phyloP scores from a whole-genome alignment of 2,888 invertebrate genomes.

The Trissolcus brochymenae region DNA sequence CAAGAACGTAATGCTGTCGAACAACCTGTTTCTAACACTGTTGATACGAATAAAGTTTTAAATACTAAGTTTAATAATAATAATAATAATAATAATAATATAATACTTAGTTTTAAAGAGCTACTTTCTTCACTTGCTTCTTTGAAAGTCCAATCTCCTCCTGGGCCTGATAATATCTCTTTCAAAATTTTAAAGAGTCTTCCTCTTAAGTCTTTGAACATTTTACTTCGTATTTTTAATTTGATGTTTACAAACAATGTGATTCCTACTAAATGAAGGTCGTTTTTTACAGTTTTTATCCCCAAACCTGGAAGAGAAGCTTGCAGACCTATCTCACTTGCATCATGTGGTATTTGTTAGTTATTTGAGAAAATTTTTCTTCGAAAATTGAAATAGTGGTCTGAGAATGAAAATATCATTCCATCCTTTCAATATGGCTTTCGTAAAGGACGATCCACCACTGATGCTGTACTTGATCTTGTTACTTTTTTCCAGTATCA shows the following conservation, averaged over 20 bases:
- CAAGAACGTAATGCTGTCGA: background rate
- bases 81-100: too few relatives aligned
- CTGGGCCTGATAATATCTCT: background rate
- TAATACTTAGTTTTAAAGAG: too few relatives aligned
- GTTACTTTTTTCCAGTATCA: too few relatives aligned
- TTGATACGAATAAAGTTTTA: background rate
- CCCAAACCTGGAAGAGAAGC: background rate
- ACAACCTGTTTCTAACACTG: background rate
- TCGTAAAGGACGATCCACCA: background rate
- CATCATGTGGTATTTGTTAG: background rate
- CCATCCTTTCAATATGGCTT: background rate
- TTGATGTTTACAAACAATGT: too few relatives aligned
- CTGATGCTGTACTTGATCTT: background rate
- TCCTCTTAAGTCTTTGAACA: background rate
- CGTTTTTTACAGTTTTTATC: conserved; percentile 3
- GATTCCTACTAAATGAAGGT: background rate
- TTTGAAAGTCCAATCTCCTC: background rate
- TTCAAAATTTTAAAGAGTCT: background rate
- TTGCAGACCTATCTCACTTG: conserved; percentile 4
- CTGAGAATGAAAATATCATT: background rate
- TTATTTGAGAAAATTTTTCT: background rate
- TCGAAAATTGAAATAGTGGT: background rate
- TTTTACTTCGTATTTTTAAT: background rate
- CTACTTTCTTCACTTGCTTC: too few relatives aligned
- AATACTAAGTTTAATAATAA: too few relatives aligned